Evolutionary conservation across 1,140 invertebrate genomes (phyloP).

Genomic region (Bombus sylvicola): DNA sequence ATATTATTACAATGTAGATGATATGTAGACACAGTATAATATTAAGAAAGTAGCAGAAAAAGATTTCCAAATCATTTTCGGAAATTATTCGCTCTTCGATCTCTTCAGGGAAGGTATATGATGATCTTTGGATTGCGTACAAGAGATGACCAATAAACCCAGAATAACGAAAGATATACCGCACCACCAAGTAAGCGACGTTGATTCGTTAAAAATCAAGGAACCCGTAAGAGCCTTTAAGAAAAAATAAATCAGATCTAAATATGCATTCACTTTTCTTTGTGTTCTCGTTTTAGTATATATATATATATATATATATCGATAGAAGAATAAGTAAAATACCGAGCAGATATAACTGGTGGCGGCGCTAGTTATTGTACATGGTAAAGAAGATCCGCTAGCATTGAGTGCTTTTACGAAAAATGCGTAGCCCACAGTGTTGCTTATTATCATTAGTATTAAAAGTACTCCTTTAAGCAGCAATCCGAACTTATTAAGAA

Average conservation of each 20-base stretch:
- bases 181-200: constrained; percentile 83
- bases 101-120: constrained; percentile 24
- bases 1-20: neutral
- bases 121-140: constrained; percentile 56
- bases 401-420: constrained; percentile 85
- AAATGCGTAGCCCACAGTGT: constrained; percentile 85
- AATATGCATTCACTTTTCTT: neutral
- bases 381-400: constrained; percentile 84
- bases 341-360: constrained; percentile 86
- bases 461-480: constrained; percentile 78
- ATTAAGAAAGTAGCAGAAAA: neutral
- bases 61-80: neutral
- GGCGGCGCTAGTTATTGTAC: constrained; percentile 85
- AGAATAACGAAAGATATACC: constrained; percentile 83
- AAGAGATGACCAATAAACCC: constrained; percentile 81
- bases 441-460: constrained; percentile 83
- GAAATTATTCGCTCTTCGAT: constrained; percentile 66
- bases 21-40: neutral
- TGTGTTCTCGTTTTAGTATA: constrained; percentile 8
- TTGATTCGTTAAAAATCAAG: constrained; percentile 83
- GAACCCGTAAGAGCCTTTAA: constrained; percentile 83
- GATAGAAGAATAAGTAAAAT: constrained; percentile 69
- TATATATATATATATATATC: neutral
- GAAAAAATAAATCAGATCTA: constrained; percentile 6
- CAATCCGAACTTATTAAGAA: constrained; percentile 43